These are phyloP conservation scores for Rugalucina vietnamica DNA, from an alignment of 2,888 invertebrate species.

Conservation along the genomic window DNA sequence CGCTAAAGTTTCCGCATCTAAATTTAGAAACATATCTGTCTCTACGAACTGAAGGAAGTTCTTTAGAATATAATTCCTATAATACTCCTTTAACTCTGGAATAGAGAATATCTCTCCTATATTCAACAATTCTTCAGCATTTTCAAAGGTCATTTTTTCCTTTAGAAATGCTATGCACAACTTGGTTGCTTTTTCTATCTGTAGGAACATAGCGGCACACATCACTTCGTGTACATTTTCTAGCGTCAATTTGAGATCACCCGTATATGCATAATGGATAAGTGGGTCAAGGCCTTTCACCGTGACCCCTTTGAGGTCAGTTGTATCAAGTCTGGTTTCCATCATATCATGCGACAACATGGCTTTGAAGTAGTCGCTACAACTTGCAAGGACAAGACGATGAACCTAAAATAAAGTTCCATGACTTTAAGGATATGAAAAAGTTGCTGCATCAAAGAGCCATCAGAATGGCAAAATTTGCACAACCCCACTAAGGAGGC, in stretches of 20 bases:
- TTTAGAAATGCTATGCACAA: constrained; percentile 62
- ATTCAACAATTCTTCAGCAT: constrained; percentile 63
- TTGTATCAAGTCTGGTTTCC: constrained; percentile 61
- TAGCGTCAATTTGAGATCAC: constrained; percentile 50
- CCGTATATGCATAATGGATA: constrained; percentile 61
- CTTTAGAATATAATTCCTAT: constrained; percentile 63
- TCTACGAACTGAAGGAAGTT: constrained; percentile 66
- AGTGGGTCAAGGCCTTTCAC: constrained; percentile 59
- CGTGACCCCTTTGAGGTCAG: constrained; percentile 57
- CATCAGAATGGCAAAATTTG: too few species aligned
- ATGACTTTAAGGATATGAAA: too few species aligned
- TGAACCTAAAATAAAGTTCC: constrained; percentile 53
- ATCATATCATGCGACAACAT: constrained; percentile 70
- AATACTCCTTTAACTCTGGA: constrained; percentile 57
- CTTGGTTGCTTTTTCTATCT: constrained; percentile 59
- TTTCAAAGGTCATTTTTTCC: constrained; percentile 67
- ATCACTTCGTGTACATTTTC: constrained; percentile 64
- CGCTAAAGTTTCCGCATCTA: constrained; percentile 61
- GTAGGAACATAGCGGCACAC: constrained; percentile 65
- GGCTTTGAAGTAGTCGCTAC: constrained; percentile 66
- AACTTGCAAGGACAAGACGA: constrained; percentile 62
- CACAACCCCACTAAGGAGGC: too few species aligned
- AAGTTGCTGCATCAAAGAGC: too few species aligned
- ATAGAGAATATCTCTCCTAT: constrained; percentile 68
- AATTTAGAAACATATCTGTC: constrained; percentile 63